Evolutionary conservation across 2,113 vertebrate species (phyloP).

Genomic region (Antennarius striatus): DNA sequence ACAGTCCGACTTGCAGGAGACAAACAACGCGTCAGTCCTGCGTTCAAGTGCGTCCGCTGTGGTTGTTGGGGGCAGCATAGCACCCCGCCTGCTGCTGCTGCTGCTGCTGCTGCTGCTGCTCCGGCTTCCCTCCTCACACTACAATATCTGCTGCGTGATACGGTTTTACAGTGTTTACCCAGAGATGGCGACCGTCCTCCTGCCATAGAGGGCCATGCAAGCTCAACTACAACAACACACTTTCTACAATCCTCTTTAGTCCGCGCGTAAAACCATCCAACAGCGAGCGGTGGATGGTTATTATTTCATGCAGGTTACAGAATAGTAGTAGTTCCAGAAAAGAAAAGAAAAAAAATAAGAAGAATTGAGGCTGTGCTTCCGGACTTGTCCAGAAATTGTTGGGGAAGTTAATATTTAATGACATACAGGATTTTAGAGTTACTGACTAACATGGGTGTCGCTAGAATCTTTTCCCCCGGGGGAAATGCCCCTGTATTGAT

Average conservation of each 20-base stretch:
- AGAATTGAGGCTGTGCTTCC: too few species aligned
- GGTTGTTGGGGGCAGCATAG: conserved; percentile 57
- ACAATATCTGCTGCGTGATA: conserved; percentile 57
- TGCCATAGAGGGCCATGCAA: conserved; percentile 37
- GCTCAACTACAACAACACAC: conserved; percentile 39
- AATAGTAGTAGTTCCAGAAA: too few species aligned
- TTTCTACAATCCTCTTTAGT: conserved; percentile 15
- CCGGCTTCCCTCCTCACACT: conserved; percentile 32
- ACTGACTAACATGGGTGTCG: too few species aligned
- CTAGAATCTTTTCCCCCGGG: too few species aligned
- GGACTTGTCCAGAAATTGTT: too few species aligned
- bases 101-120: conserved; percentile 56
- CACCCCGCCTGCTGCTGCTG: conserved; percentile 43
- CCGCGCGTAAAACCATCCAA: conserved; percentile 23
- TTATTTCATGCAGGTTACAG: not conserved
- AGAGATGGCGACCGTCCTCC: conserved; percentile 70
- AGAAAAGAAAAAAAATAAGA: too few species aligned
- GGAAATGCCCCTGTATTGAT: too few species aligned
- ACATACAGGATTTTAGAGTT: too few species aligned
- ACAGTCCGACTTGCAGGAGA: conserved; percentile 52
- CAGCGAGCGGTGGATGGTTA: not conserved
- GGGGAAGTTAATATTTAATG: too few species aligned
- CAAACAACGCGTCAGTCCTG: conserved; percentile 63
- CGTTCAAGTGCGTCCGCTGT: conserved; percentile 46
- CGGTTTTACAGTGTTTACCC: conserved; percentile 58